Evolutionary conservation across 2,888 invertebrate genomes (phyloP).

Genomic region (Athrips mouffetella): DNA sequence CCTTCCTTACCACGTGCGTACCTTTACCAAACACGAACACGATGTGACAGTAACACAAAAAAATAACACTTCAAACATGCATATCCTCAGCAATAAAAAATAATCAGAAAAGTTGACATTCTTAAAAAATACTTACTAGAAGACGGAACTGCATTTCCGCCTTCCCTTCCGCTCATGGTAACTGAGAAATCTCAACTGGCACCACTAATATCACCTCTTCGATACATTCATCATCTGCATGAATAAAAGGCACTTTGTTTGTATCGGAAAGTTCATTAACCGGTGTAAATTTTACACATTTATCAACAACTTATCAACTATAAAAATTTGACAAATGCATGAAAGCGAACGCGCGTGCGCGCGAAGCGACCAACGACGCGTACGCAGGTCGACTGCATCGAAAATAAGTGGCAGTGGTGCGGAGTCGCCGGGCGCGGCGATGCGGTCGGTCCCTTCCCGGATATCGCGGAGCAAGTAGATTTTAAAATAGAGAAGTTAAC

Average conservation of each 20-base stretch:
- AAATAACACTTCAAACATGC: constrained; percentile 15
- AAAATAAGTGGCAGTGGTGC: constrained; percentile 64
- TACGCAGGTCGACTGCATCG: constrained; percentile 75
- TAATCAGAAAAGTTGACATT: constrained; percentile 28
- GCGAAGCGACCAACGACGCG: constrained; percentile 69
- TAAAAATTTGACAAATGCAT: constrained; percentile 59
- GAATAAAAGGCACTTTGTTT: constrained; percentile 55
- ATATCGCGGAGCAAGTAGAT: constrained; percentile 72
- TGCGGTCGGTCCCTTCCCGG: constrained; percentile 74
- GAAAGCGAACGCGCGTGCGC: constrained; percentile 63
- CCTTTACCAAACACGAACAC: background rate
- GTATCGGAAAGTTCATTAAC: constrained; percentile 44
- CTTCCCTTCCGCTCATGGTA: constrained; percentile 75
- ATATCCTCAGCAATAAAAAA: constrained; percentile 13
- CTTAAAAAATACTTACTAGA: constrained; percentile 63
- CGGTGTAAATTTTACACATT: constrained; percentile 41
- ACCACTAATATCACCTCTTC: constrained; percentile 71
- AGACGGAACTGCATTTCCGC: constrained; percentile 77
- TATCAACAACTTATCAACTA: constrained; percentile 52
- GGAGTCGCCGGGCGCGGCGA: constrained; percentile 48
- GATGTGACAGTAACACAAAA: background rate
- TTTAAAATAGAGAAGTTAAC: constrained; percentile 76
- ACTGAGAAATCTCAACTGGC: constrained; percentile 56
- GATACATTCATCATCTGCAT: constrained; percentile 61
- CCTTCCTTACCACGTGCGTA: constrained; percentile 35